Conservation (phyloP, 2,888 invertebrate species). For the Agrochola lota region DNA sequence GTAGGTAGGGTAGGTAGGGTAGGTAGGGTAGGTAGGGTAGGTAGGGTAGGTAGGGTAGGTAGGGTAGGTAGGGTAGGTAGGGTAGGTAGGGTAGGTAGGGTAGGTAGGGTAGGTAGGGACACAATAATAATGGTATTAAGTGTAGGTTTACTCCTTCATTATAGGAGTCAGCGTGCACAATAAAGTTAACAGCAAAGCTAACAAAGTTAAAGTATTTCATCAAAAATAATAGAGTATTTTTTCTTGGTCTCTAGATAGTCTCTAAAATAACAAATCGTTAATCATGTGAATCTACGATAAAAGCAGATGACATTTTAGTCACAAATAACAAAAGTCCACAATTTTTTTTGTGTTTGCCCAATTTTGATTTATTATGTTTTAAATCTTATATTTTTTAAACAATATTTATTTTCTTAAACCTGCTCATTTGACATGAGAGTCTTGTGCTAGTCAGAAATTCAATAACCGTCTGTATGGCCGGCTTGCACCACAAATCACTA, state of each 20-base stretch:
- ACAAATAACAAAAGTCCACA: constrained; percentile 1
- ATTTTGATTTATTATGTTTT: constrained; percentile 24
- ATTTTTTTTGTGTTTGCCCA: neutral
- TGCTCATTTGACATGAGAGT: neutral
- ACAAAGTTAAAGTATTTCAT: too few species aligned
- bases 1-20: too few species aligned
- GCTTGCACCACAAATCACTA: neutral
- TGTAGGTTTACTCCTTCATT: neutral
- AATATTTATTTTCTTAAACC: neutral
- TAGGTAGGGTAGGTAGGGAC: too few species aligned
- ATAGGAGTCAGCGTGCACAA: neutral
- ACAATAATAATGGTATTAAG: neutral
- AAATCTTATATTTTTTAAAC: constrained; percentile 13
- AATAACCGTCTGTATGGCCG: neutral
- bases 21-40: too few species aligned
- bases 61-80: too few species aligned
- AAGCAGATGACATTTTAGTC: constrained; percentile 19
- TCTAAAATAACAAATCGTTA: constrained; percentile 28
- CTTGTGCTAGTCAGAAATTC: neutral
- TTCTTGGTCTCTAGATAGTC: too few species aligned
- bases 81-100: too few species aligned
- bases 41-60: too few species aligned
- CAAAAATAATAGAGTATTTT: too few species aligned
- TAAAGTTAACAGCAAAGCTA: too few species aligned
- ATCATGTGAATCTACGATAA: constrained; percentile 6